Percentiles rank a stretch among this genome's conserved stretches.
Conservation (phyloP, 2,888 invertebrate species). For the Agrenia bidenticulata region DNA sequence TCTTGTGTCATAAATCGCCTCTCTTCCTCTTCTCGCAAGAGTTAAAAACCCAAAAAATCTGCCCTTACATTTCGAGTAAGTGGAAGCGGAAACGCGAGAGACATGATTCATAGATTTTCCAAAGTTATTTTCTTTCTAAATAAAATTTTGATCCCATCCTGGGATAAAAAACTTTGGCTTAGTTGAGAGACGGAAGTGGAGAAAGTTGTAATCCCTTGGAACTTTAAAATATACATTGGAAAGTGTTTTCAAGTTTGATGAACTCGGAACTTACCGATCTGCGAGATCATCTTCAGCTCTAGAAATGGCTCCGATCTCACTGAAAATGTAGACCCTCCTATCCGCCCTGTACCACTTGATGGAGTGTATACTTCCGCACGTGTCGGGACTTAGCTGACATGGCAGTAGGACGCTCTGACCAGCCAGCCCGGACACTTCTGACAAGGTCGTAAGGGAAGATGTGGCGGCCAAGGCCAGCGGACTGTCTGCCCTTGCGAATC, state of each 20-base stretch:
- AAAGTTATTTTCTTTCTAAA: too few species aligned
- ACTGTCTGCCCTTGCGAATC: conserved; percentile 19
- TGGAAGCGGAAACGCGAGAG: not conserved
- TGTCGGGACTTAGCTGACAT: conserved; percentile 68
- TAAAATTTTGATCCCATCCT: too few species aligned
- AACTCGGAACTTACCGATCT: conserved; percentile 64
- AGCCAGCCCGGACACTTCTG: conserved; percentile 68
- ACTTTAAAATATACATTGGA: not conserved
- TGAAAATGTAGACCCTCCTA: conserved; percentile 73
- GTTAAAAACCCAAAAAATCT: not conserved
- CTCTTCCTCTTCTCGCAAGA: not conserved
- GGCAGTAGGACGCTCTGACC: conserved; percentile 70
- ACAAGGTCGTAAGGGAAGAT: conserved; percentile 54
- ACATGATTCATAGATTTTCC: not conserved
- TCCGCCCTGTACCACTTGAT: conserved; percentile 81
- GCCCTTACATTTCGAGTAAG: too few species aligned
- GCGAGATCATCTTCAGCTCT: conserved; percentile 71
- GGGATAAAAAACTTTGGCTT: not conserved
- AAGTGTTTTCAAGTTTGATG: not conserved
- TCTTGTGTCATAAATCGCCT: conserved; percentile 7
- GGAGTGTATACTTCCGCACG: conserved; percentile 76
- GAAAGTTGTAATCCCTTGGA: conserved; percentile 17
- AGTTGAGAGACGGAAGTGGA: not conserved
- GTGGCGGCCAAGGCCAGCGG: conserved; percentile 36
- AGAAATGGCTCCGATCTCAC: conserved; percentile 67